Evolutionary conservation across 1,140 invertebrate genomes (phyloP), one percentile per base, ranked within the genome.

Genomic region (Sinella curviseta): DNA sequence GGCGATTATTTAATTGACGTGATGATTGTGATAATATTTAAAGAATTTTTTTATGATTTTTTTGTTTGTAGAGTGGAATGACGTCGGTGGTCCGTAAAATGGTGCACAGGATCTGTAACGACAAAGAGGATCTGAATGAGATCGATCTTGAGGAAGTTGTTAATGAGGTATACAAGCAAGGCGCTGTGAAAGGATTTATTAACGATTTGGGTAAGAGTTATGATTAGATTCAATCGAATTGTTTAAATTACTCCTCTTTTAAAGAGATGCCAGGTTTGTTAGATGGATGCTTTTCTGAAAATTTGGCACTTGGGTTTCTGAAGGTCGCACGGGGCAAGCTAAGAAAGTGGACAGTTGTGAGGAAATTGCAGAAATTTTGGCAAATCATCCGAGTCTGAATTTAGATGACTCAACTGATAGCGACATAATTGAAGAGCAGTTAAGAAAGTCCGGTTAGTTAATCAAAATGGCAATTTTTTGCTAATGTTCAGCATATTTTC

Each of bases 121-220:
- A 60, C 2, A 30, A 48, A 73, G 74, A 16, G 16, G 76, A 48
- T 31, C 0, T 54, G 1, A 34, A 36, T 1, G 48, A 73, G 14
- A 28, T 77, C 26, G 67, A 36, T 24, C 77, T 77, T 14, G 77
- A 78, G 4, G 70, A 81, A 48, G 76, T 81, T 12, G 36, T 81
- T n/a, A n/a, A 75, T 75, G 74, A 81, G 30, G 54, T 81, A 17
- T 81, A 78, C 34, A 81, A 67, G 26, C 36, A 70, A 35, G 80
- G 80, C n/a, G 2, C 77, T 57, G 39, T 80, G 57, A 77, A 70
- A 34, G 65, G 12, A 3, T 26, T 80, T 20, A 20, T 80, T 30
- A 57, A 74, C 12, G 31, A 17, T 74, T 31, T 74, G 8, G 34
- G 31, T 8, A 33, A 33, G 4, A 8, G 39, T n/a, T n/a, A n/a